Evolutionary conservation across 1,140 invertebrate species (phyloP).

Genomic region (Macrobrachium rosenbergii): DNA sequence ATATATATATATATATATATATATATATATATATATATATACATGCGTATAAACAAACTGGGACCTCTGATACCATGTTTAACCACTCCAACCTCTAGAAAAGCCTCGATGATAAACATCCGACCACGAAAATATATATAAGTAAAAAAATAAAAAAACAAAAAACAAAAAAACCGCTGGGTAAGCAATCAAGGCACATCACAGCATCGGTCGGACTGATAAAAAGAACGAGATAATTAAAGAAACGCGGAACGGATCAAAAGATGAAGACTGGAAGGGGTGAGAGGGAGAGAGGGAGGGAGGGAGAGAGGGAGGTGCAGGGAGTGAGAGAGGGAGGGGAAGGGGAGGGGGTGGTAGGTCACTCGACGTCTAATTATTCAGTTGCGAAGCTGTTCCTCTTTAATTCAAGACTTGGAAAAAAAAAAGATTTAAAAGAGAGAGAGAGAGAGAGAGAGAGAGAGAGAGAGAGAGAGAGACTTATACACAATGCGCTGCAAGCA

Average conservation of each 20-base stretch:
- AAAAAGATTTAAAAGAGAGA: not conserved
- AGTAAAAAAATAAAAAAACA: too few relatives aligned
- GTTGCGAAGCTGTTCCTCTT: not conserved
- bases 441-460: not conserved
- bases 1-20: not conserved
- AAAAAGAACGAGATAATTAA: not conserved
- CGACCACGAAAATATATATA: too few relatives aligned
- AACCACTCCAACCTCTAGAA: too few relatives aligned
- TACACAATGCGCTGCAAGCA: too few relatives aligned
- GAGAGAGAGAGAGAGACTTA: not conserved
- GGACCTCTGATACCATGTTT: too few relatives aligned
- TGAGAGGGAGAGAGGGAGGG: not conserved
- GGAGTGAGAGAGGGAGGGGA: not conserved
- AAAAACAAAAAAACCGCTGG: not conserved
- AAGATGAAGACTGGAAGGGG: not conserved
- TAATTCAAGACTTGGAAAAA: not conserved
- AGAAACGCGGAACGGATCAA: not conserved
- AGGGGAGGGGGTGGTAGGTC: not conserved
- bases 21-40: slow-evolving; percentile 22
- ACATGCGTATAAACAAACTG: too few relatives aligned
- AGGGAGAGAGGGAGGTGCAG: not conserved
- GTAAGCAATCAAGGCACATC: not conserved
- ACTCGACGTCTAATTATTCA: too few relatives aligned
- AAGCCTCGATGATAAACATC: too few relatives aligned
- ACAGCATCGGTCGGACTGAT: not conserved